A percentile compares a stretch with the other conserved stretches of the same genome.
Evolutionary conservation across 2,797 vertebrate species (phyloP).

Genomic region (Chloroceryle inda): DNA sequence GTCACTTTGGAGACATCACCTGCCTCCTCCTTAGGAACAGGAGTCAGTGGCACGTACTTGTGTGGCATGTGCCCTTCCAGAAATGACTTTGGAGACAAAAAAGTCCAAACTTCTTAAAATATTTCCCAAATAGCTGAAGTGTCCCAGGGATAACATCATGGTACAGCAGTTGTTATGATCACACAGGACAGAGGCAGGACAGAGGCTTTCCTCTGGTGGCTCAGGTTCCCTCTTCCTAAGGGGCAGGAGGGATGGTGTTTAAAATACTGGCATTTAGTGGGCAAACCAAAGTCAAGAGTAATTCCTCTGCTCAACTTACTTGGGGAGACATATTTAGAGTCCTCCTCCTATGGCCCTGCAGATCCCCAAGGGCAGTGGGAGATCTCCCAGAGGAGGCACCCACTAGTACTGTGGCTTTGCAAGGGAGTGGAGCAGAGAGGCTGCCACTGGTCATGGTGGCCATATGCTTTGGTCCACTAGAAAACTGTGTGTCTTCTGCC

Average conservation of each 20-base stretch:
- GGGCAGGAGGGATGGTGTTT: background rate
- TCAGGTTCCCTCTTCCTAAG: background rate
- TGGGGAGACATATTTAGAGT: background rate
- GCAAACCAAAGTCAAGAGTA: background rate
- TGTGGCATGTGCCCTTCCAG: rapidly evolving
- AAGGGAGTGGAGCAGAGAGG: background rate
- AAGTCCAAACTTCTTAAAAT: background rate
- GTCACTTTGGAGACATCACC: background rate
- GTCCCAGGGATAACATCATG: background rate
- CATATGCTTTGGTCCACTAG: background rate
- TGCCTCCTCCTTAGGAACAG: background rate
- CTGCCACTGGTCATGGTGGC: background rate
- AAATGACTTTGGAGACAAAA: background rate
- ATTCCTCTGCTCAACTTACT: background rate
- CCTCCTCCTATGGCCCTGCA: background rate
- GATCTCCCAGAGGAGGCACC: background rate
- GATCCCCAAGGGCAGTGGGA: background rate
- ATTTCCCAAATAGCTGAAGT: background rate
- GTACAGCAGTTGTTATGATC: rapidly evolving
- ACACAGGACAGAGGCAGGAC: background rate
- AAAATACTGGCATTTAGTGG: background rate
- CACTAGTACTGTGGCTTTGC: background rate
- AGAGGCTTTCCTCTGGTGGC: background rate
- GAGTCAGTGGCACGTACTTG: rapidly evolving
- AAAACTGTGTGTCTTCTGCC: background rate